Base-by-base conservation (phyloP, 2,113 vertebrate genomes). In the Gambusia affinis region DNA sequence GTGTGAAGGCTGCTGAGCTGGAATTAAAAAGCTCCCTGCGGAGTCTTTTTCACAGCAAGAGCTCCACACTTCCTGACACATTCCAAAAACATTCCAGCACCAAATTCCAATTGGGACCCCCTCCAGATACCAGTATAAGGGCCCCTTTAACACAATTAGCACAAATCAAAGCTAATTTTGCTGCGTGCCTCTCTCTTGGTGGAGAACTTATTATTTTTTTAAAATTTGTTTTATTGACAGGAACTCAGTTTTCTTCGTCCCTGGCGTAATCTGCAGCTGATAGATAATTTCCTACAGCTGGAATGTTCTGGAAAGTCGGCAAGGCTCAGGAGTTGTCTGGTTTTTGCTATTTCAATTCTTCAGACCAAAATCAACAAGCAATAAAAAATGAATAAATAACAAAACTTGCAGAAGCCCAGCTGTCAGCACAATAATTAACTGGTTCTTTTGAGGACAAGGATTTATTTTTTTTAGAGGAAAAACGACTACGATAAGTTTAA, bases 21-120 rank as follows among this genome's bases (percentile, higher is more conserved):
- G 86, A 89, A 90, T 88, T 83, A 90, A 89, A 86, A 89, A 83
- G 72, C 76, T 89, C 80, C 86, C 89, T 70, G 82, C 47, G 47
- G 76, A 63, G 70, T 66, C 35, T 80, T 77, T 70, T 81, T 73
- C 68, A 76, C 78, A 62, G 51, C 29, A 37, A 73, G 67, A 30
- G 73, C 69, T 64, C 68, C 22, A 1, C 39, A 69, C 77, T 89
- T 87, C 78, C 90, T 84, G 80, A 87, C 60, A 73, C 81, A 91
- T 93, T 92, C 90, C 90, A 75, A 73, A 82, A 66, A 89, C 76
- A 84, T 89, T 88, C 82, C 89, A 86, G 71, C 61, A 30, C 66
- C 10, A 27, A 71, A 89, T 89, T 91, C 88, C 79, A 78, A 47
- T 87, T 64, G 75, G 29, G 80, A 88, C 68, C 78, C 51, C 75